Percentiles rank a stretch among this genome's conserved stretches.
Evolutionary conservation across 2,888 invertebrate genomes (phyloP).

Genomic region (Coleophora deauratella): DNA sequence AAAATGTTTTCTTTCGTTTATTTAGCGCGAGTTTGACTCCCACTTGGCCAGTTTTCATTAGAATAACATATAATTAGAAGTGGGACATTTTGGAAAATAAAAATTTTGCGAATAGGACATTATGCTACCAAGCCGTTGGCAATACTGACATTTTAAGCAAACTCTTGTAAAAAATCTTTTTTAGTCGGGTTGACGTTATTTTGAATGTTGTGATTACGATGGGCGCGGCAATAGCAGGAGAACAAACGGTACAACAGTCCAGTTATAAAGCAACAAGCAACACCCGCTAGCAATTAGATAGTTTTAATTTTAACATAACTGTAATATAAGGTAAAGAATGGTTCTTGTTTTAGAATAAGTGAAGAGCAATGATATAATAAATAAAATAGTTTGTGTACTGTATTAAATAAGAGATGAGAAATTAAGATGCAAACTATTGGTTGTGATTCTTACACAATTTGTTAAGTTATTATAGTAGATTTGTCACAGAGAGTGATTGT

Average conservation of each 20-base stretch:
- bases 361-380: conserved; percentile 74
- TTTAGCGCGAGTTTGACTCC: no score
- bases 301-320: conserved; percentile 70
- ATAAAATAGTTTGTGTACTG: conserved; percentile 73
- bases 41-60: no score
- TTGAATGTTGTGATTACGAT: conserved; percentile 34
- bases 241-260: conserved; percentile 57
- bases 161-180: no score
- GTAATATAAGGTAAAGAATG: conserved; percentile 69
- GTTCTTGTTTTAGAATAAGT: conserved; percentile 71
- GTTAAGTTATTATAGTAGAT: conserved; percentile 68
- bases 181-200: not conserved
- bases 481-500: conserved; percentile 55
- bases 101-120: no score
- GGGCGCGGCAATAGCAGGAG: conserved; percentile 39
- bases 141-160: no score
- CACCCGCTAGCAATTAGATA: conserved; percentile 71
- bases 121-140: no score
- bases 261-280: conserved; percentile 47
- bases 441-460: conserved; percentile 74
- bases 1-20: no score
- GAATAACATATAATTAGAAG: no score
- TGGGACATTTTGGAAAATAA: no score
- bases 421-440: conserved; percentile 74
- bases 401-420: conserved; percentile 63